Evolutionary conservation across 30 jellyfish, hydroid and myxozoan genomes (phyloP), one percentile per base, ranked within the genome.

Genomic region (Cassiopea xamachana): DNA sequence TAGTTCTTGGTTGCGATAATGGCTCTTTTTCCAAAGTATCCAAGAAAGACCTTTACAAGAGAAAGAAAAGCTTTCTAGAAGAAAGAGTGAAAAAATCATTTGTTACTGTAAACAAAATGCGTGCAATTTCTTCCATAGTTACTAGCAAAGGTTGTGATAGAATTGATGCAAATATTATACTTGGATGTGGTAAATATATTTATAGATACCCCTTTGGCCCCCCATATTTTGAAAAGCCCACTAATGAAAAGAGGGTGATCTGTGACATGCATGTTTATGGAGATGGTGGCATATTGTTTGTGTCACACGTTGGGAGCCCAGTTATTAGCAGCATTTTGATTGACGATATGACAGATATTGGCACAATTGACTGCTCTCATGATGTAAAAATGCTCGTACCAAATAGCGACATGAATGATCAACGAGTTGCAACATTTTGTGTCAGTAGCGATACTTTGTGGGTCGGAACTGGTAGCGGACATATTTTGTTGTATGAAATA

Each of bases 391-490:
- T 49, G 75, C 87, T 75, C 45, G 39, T 60, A 5, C 98, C 98
- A 7, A 85, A 51, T 46, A 81, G 94, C 62, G 96, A 87, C 67
- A 77, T 7, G 0, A 64, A 60, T 48, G 99, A 95, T 69, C 93
- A 80, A 46, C 79, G 99, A n/a, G 97, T 95, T 61, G 77, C 98
- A 46, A 72, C 96, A n/a, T 77, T 95, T 85, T 84, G 95, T 67
- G 90, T 87, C 48, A 89, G 69, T 45, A 55, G 69, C n/a, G 98
- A 95, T 85, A 90, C 96, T 15, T 50, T 95, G 48, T 95, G 99
- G 99, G 80, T 91, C 82, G 99, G 99, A 15, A 95, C 96, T 49
- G 99, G 99, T 48, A 95, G 99, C 68, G 99, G 99, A 2, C 99
- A 95, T 64, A 73, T 95, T 2, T 60, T 95, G 39, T 27, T 27